Percentiles rank a stretch among this genome's conserved stretches.
These are phyloP conservation scores for Cerceris ruficornis DNA, from an alignment of 2,888 invertebrate genomes.

Conservation along the genomic window DNA sequence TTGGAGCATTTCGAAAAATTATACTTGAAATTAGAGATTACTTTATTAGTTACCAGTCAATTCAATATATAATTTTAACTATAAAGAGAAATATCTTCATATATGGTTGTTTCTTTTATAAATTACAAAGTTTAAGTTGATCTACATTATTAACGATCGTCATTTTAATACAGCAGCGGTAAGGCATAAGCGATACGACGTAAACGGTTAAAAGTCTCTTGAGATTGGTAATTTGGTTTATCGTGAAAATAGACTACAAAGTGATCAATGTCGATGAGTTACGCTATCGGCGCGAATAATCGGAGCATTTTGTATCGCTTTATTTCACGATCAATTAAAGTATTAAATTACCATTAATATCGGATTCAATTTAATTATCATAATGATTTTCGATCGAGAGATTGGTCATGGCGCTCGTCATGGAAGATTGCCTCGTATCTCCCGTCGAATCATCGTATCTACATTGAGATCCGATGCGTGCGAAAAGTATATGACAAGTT, in stretches of 20 bases:
- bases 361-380: slow-evolving; percentile 24
- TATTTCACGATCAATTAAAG: slow-evolving; percentile 19
- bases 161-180: background rate
- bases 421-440: slow-evolving; percentile 15
- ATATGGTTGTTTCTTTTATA: too few species aligned
- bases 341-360: slow-evolving; percentile 31
- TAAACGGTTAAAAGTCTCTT: background rate
- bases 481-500: slow-evolving; percentile 67
- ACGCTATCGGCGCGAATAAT: background rate
- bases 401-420: slow-evolving; percentile 3
- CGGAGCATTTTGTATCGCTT: background rate
- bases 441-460: slow-evolving; percentile 11
- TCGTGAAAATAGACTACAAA: background rate
- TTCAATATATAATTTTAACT: too few species aligned
- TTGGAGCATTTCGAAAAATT: too few species aligned
- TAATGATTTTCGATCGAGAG: slow-evolving; percentile 19
- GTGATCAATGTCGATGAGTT: background rate
- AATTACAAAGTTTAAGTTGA: too few species aligned
- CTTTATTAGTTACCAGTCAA: too few species aligned
- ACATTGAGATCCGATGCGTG: slow-evolving; percentile 34
- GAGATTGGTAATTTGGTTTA: background rate
- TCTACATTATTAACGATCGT: too few species aligned
- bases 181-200: background rate
- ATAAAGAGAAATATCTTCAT: too few species aligned
- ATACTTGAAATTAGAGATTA: too few species aligned